Percentiles rank a stretch among this genome's conserved stretches.
phyloP scores from a whole-genome alignment of 2,888 invertebrate genomes.

The Epistrophe eligans region DNA sequence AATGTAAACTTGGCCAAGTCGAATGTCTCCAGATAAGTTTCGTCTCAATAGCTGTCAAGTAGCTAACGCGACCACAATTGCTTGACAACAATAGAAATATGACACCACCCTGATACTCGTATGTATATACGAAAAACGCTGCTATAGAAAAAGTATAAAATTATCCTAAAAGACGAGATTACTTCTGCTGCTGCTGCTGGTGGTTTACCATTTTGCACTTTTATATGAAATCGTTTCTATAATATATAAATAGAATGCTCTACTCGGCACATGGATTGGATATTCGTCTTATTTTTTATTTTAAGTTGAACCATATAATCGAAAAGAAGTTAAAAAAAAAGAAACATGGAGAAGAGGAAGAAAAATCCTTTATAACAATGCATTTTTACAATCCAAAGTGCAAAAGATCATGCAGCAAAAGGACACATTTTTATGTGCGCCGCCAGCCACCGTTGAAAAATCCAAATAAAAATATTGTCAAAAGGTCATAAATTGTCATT shows the following conservation, averaged over 20 bases:
- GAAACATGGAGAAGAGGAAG: not conserved
- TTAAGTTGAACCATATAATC: conserved; percentile 49
- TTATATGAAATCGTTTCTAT: conserved; percentile 29
- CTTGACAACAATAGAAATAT: conserved; percentile 58
- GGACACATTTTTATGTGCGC: conserved; percentile 21
- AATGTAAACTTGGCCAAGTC: conserved; percentile 57
- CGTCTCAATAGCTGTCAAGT: conserved; percentile 70
- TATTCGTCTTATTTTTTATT: conserved; percentile 12
- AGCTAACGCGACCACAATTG: conserved; percentile 66
- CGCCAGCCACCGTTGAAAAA: conserved; percentile 18
- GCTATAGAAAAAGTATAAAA: conserved; percentile 30
- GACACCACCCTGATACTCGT: conserved; percentile 15
- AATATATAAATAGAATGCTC: conserved; percentile 22
- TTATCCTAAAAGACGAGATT: conserved; percentile 48
- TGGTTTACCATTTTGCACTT: conserved; percentile 53
- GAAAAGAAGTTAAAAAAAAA: conserved; percentile 6
- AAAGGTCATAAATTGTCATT: conserved; percentile 73
- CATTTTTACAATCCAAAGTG: conserved; percentile 44
- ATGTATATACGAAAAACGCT: not conserved
- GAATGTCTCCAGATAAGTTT: conserved; percentile 60
- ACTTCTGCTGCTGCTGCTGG: not conserved
- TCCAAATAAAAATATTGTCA: conserved; percentile 64
- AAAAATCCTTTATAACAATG: conserved; percentile 49
- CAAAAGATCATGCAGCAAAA: conserved; percentile 3
- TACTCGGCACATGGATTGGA: conserved; percentile 31